A percentile compares a stretch with the other conserved stretches of the same genome.
Conservation (phyloP, 2,797 vertebrate genomes). For the Denticeps clupeoides region DNA sequence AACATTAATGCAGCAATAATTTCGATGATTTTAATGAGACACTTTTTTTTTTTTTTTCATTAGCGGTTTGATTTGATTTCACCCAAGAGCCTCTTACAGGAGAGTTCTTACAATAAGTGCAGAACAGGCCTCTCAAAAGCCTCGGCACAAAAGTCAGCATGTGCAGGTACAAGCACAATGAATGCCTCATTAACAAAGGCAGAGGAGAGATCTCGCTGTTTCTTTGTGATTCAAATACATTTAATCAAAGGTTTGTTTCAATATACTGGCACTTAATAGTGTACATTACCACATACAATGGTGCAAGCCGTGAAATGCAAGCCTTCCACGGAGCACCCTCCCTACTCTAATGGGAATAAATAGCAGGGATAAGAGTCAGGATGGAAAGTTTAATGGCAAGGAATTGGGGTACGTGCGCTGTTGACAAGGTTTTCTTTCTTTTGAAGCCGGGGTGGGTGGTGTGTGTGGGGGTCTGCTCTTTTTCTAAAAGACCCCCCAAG, state of each 20-base stretch:
- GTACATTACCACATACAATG: slow-evolving; percentile 66
- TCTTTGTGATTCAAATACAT: slow-evolving; percentile 75
- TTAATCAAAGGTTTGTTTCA: slow-evolving; percentile 76
- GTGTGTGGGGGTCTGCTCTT: slow-evolving; percentile 7
- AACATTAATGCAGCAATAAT: neutral
- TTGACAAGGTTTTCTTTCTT: slow-evolving; percentile 50
- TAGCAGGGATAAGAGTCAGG: slow-evolving; percentile 53
- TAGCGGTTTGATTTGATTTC: slow-evolving; percentile 56
- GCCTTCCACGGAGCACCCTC: slow-evolving; percentile 41
- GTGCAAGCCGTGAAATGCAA: slow-evolving; percentile 50
- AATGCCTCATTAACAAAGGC: slow-evolving; percentile 56
- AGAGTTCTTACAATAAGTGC: slow-evolving; percentile 44
- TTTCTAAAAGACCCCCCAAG: slow-evolving; percentile 43
- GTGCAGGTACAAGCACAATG: slow-evolving; percentile 54
- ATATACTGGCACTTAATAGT: slow-evolving; percentile 67
- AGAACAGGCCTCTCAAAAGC: slow-evolving; percentile 50
- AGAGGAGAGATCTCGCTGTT: slow-evolving; percentile 60
- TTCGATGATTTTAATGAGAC: neutral
- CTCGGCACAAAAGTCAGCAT: slow-evolving; percentile 55
- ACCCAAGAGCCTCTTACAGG: slow-evolving; percentile 21
- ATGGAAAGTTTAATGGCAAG: slow-evolving; percentile 59
- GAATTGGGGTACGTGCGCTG: slow-evolving; percentile 39
- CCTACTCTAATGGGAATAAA: slow-evolving; percentile 44
- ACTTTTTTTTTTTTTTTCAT: slow-evolving; percentile 16
- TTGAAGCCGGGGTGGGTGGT: slow-evolving; percentile 29